Evolutionary conservation across 2,113 vertebrate genomes (phyloP), one percentile per base, ranked within the genome.

Genomic region (Paedocypris sp.): DNA sequence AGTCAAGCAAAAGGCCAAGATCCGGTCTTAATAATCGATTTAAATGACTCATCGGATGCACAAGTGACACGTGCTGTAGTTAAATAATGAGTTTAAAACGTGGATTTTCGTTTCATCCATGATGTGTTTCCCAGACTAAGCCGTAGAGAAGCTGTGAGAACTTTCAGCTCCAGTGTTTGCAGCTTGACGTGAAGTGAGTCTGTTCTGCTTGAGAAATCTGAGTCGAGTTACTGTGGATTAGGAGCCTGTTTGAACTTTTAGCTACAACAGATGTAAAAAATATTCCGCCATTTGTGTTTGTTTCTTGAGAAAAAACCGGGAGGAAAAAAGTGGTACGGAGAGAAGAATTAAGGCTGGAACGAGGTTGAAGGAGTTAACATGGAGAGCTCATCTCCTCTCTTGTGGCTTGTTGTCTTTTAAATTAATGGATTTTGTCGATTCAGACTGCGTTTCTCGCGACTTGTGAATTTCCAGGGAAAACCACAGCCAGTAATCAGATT

Each of bases 261-360:
- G 66, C 66, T 70, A 60, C 52, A 60, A 60, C 70, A 70, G 70
- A 60, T 61, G 57, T 61, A 45, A 51, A 31, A 62, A 62, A 28
- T 53, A 69, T 69, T 68, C 43, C 19, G 32, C n/a, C 4, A 31
- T 41, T 62, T 62, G 19, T 50, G 12, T 62, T 8, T 39, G 28
- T 26, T 3, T n/a, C 42, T 42, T 23, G 32, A 19, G 12, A 19
- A 32, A 43, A 43, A n/a, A n/a, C n/a, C n/a, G 38, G n/a, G 16
- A 43, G 20, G 32, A 28, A 60, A 23, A 15, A 22, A 25, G 26
- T 35, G n/a, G 13, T n/a, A 23, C 9, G 6, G 12, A 19, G 32
- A 20, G n/a, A 11, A 52, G 22, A 25, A 19, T 15, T 19, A 16
- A 20, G 52, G 29, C 4, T 26, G 18, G 18, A 57, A 12, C 25